phyloP scores from a whole-genome alignment of 2,888 invertebrate genomes.

The Plusia festucae region DNA sequence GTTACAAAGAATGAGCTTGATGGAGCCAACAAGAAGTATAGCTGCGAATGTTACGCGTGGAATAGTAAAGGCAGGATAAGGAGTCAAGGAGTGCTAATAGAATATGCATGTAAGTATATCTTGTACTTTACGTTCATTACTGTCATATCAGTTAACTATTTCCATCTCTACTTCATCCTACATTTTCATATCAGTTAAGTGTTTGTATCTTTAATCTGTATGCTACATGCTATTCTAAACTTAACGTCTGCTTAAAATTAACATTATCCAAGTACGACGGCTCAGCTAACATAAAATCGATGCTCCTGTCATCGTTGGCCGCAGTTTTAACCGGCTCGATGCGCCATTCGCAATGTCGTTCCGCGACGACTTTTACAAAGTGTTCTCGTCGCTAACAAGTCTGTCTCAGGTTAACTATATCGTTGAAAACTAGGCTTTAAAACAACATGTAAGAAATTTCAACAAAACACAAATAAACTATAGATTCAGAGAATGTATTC shows the following conservation, averaged over 20 bases:
- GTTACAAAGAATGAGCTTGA: conserved; percentile 95
- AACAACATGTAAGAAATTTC: conserved; percentile 11
- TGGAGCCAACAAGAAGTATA: conserved; percentile 94
- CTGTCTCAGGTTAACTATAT: conserved; percentile 35
- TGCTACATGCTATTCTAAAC: neutral
- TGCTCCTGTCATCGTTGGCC: neutral
- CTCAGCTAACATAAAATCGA: conserved; percentile 8
- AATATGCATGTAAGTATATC: conserved; percentile 95
- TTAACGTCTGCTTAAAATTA: neutral
- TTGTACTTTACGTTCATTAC: neutral
- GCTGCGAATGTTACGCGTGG: conserved; percentile 96
- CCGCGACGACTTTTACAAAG: conserved; percentile 29
- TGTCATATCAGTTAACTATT: neutral
- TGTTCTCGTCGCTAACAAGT: conserved; percentile 47
- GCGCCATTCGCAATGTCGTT: conserved; percentile 35
- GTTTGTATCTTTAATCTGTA: neutral
- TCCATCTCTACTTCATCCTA: neutral
- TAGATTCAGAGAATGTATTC: conserved; percentile 7
- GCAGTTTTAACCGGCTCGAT: conserved; percentile 15
- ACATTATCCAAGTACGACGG: conserved; percentile 5
- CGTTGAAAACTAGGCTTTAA: conserved; percentile 33
- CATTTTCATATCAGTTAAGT: neutral
- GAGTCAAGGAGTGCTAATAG: conserved; percentile 93
- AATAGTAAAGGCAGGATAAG: conserved; percentile 93
- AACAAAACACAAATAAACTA: neutral